These are phyloP conservation scores for Hydropsyche betteni DNA, from an alignment of 2,888 invertebrate genomes.

Conservation along the genomic window DNA sequence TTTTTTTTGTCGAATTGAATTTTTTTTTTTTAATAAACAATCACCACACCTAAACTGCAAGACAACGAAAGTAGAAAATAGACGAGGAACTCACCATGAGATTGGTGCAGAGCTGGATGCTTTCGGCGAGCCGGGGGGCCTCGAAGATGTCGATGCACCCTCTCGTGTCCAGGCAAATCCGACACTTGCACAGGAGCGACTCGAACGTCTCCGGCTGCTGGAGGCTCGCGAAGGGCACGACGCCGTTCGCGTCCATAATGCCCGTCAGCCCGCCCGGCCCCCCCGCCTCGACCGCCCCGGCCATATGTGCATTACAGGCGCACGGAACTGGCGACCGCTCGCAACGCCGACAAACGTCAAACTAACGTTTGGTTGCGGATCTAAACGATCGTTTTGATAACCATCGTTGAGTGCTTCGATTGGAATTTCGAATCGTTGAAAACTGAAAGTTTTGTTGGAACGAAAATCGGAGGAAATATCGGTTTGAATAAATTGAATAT, in stretches of 20 bases:
- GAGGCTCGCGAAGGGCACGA: not conserved
- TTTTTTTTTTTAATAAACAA: too few species aligned
- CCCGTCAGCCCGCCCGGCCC: not conserved
- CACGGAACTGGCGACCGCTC: not conserved
- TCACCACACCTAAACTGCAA: too few species aligned
- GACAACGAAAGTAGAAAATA: too few species aligned
- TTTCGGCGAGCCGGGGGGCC: slow-evolving; percentile 20
- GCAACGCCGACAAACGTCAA: not conserved
- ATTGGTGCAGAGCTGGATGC: slow-evolving; percentile 35
- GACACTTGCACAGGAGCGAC: slow-evolving; percentile 28
- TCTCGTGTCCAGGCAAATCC: slow-evolving; percentile 37
- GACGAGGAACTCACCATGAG: slow-evolving; percentile 14
- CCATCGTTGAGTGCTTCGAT: too few species aligned
- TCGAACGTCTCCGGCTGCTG: slow-evolving; percentile 6
- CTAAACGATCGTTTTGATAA: too few species aligned
- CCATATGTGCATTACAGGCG: too few species aligned
- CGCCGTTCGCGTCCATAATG: not conserved
- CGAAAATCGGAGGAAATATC: too few species aligned
- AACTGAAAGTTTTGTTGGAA: too few species aligned
- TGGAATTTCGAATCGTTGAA: too few species aligned
- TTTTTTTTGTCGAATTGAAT: too few species aligned
- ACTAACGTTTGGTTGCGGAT: not conserved
- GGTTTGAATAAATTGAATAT: too few species aligned
- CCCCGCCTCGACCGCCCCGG: too few species aligned
- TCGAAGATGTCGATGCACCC: slow-evolving; percentile 37